A percentile compares a stretch with the other conserved stretches of the same genome.
Conservation (phyloP, 1,140 invertebrate genomes). For the Drosophila bocqueti region DNA sequence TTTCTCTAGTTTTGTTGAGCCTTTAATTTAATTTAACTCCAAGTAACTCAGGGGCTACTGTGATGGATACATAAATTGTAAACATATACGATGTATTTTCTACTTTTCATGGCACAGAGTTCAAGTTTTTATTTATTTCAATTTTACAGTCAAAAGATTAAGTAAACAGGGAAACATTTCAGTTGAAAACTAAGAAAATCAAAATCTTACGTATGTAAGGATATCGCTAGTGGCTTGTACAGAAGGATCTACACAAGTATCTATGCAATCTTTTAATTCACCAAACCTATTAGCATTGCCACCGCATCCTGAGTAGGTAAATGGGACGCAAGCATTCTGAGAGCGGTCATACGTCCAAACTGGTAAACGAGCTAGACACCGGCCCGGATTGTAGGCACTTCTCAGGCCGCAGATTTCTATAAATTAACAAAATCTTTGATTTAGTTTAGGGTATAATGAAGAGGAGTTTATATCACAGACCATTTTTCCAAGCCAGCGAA, state of each 20-base stretch:
- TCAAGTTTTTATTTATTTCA: no score
- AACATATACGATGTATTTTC: no score
- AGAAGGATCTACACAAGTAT: background rate
- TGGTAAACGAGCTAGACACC: background rate
- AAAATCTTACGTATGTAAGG: no score
- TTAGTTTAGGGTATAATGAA: background rate
- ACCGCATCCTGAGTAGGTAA: background rate
- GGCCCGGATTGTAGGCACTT: background rate
- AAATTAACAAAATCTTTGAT: background rate
- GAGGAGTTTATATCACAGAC: background rate
- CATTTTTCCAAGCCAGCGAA: background rate
- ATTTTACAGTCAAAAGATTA: slow-evolving; percentile 85
- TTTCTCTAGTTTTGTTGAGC: slow-evolving; percentile 7
- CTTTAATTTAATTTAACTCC: no score
- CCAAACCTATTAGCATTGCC: background rate
- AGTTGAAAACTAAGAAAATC: background rate
- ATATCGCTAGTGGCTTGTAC: no score
- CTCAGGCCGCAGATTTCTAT: background rate
- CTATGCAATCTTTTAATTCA: background rate
- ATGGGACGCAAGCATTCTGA: background rate
- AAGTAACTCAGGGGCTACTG: background rate
- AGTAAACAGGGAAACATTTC: background rate
- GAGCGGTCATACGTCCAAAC: background rate
- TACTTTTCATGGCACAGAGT: no score
- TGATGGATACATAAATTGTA: background rate